A percentile compares a stretch with the other conserved stretches of the same genome.
Conservation (phyloP, 1,140 invertebrate genomes). For the Trichogramma pretiosum region DNA sequence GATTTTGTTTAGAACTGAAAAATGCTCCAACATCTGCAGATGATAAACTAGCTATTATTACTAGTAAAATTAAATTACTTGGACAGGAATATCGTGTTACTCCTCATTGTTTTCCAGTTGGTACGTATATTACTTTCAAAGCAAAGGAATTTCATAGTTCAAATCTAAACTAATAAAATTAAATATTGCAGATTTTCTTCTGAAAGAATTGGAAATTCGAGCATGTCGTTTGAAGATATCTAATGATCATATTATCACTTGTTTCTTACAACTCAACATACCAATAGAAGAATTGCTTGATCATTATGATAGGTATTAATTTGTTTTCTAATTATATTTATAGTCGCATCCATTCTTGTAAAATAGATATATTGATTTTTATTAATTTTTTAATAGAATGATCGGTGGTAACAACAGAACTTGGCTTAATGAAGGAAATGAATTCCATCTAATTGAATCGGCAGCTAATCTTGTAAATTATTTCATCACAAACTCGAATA, state of each 20-base stretch:
- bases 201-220: constrained; percentile 65
- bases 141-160: neutral
- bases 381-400: constrained; percentile 44
- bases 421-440: constrained; percentile 68
- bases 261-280: constrained; percentile 60
- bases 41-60: constrained; percentile 57
- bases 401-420: constrained; percentile 64
- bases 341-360: neutral
- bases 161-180: too few relatives aligned
- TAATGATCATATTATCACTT: constrained; percentile 59
- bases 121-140: constrained; percentile 37
- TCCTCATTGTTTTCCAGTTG: constrained; percentile 65
- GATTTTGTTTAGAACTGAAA: constrained; percentile 33
- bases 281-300: constrained; percentile 62
- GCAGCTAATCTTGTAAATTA: constrained; percentile 56
- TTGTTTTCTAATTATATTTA: constrained; percentile 2
- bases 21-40: constrained; percentile 40
- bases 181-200: constrained; percentile 54
- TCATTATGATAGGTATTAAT: constrained; percentile 60
- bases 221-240: constrained; percentile 60
- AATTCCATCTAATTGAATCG: constrained; percentile 65
- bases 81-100: constrained; percentile 63
- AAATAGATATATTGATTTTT: neutral
- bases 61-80: constrained; percentile 65
- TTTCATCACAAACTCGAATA: constrained; percentile 49